phyloP scores from a whole-genome alignment of 2,888 invertebrate species.

The Orthosia cruda region DNA sequence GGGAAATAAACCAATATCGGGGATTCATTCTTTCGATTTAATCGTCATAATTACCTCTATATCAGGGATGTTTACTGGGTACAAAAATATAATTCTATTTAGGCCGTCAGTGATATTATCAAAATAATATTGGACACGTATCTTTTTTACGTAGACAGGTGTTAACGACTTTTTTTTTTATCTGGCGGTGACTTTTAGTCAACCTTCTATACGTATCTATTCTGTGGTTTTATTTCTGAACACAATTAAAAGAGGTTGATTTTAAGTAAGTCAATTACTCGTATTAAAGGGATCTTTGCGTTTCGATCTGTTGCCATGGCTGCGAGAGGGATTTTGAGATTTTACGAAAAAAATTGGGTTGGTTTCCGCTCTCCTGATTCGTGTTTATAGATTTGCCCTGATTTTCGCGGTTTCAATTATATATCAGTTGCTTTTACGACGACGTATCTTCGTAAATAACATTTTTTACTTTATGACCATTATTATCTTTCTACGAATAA shows the following conservation, averaged over 20 bases:
- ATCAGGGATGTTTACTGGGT: too few relatives aligned
- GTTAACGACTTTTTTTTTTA: too few relatives aligned
- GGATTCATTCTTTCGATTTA: too few relatives aligned
- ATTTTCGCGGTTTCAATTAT: neutral
- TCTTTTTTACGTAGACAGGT: too few relatives aligned
- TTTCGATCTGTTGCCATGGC: slow-evolving; percentile 20
- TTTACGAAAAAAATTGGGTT: neutral
- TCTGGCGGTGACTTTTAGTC: too few relatives aligned
- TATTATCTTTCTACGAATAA: neutral
- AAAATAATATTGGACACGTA: too few relatives aligned
- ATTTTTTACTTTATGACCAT: neutral
- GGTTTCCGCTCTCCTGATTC: neutral
- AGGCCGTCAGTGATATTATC: too few relatives aligned
- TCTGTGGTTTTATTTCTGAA: slow-evolving; percentile 11
- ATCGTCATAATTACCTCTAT: too few relatives aligned
- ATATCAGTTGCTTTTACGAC: neutral
- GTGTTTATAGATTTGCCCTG: neutral
- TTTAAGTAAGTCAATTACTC: slow-evolving; percentile 53
- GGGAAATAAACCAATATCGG: too few relatives aligned
- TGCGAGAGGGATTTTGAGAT: neutral
- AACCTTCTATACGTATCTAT: slow-evolving; percentile 1
- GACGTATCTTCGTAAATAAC: neutral
- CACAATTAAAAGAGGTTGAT: slow-evolving; percentile 39
- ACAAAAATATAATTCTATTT: too few relatives aligned
- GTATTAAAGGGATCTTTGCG: slow-evolving; percentile 1